phyloP scores from a whole-genome alignment of 2,797 vertebrate genomes.

The Manis crassicaudata region DNA sequence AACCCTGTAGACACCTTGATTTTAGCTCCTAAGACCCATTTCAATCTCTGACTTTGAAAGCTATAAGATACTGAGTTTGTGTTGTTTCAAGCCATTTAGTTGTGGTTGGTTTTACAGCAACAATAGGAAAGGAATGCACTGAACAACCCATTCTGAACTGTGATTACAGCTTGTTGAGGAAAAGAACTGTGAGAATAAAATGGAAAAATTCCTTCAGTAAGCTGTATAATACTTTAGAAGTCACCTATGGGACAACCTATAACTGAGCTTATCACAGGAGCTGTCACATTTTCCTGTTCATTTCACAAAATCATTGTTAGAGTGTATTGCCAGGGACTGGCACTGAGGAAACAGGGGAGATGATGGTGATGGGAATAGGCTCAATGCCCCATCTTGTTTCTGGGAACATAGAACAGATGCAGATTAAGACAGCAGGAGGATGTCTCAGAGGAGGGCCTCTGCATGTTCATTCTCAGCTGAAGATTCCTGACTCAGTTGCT shows the following conservation, averaged over 20 bases:
- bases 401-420: not conserved
- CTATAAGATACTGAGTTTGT: not conserved
- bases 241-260: not conserved
- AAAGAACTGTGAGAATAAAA: not conserved
- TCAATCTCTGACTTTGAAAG: not conserved
- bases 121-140: not conserved
- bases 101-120: not conserved
- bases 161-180: not conserved
- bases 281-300: slow-evolving; percentile 4
- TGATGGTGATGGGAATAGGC: not conserved
- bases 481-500: not conserved
- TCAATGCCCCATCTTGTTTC: not conserved
- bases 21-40: not conserved
- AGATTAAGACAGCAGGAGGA: not conserved
- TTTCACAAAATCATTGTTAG: not conserved
- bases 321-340: not conserved
- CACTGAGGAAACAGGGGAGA: not conserved
- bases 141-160: not conserved
- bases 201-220: not conserved
- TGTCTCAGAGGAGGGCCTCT: not conserved
- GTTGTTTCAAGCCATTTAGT: not conserved
- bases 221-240: not conserved
- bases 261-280: not conserved
- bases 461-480: not conserved
- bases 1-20: not conserved